Evolutionary conservation across 2,888 invertebrate genomes (phyloP), one percentile per base, ranked within the genome.

Genomic region (Cenopis cana): DNA sequence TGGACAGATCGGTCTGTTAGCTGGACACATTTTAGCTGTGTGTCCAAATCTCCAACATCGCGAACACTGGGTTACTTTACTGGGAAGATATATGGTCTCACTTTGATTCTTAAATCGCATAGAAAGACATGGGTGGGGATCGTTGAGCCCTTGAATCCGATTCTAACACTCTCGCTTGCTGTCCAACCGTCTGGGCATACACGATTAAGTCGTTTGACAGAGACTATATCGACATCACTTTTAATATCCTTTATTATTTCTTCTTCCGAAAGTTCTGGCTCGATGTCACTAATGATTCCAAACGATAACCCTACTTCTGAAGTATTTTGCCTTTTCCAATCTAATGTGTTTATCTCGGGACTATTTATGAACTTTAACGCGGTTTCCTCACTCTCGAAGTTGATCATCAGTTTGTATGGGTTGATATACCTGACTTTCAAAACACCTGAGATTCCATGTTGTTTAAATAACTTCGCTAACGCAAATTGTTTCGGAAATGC

Each of bases 41-140:
- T 76, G 75, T n/a, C 75, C 76, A 29, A 67, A 73, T 65, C 56
- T 70, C 75, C 75, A 77, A 46, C 76, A 77, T 4, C 60, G 41
- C 5, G 76, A 74, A 29, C 75, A 77, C 24, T 76, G 75, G 0
- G 74, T 73, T 0, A 75, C 76, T 0, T n/a, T n/a, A n/a, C n/a
- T n/a, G 74, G 75, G 33, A 73, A 74, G 1, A 69, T 20, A 49
- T 69, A 76, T 0, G 74, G 59, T 12, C 60, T 67, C 1, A 73
- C 73, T 60, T 57, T 59, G 1, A 75, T 59, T 14, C 70, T 55
- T 33, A 62, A 17, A 1, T 49, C 57, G 50, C 41, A 68, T 14
- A 59, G 8, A 33, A 50, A 18, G 0, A 75, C 41, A 12, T 65
- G 52, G 0, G 60, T 8, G 74, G 3, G n/a, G n/a, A 72, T 2